These are phyloP conservation scores for Didymodactylos carnosus DNA, from an alignment of 2,888 invertebrate species.

Conservation along the genomic window DNA sequence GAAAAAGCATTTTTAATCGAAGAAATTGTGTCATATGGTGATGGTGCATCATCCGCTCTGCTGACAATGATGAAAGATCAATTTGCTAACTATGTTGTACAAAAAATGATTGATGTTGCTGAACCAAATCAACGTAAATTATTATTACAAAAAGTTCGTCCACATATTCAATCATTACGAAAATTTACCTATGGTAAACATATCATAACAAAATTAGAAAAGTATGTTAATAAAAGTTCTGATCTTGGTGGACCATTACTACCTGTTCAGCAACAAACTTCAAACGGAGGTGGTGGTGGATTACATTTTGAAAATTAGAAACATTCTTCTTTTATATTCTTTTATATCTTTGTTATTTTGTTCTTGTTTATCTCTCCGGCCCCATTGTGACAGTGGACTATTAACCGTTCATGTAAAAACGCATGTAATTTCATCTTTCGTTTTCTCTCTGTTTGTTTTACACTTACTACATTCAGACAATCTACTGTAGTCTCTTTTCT, in stretches of 20 bases:
- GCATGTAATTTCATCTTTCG: no score
- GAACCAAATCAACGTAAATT: slow-evolving; percentile 92
- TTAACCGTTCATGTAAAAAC: neutral
- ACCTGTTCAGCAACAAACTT: neutral
- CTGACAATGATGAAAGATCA: slow-evolving; percentile 78
- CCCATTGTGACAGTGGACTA: neutral
- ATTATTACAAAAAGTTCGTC: slow-evolving; percentile 84
- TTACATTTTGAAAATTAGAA: neutral
- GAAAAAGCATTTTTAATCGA: slow-evolving; percentile 86
- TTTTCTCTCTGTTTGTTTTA: no score
- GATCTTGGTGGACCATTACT: neutral
- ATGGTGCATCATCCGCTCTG: slow-evolving; percentile 25
- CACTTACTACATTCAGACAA: no score
- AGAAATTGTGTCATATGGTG: slow-evolving; percentile 52
- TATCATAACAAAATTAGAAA: slow-evolving; percentile 61
- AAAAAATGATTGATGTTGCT: slow-evolving; percentile 98
- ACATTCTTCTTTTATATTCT: neutral
- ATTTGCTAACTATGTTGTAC: slow-evolving; percentile 98
- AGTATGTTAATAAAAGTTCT: slow-evolving; percentile 4
- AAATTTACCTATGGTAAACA: slow-evolving; percentile 99
- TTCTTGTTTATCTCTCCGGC: neutral
- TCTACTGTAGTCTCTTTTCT: no score
- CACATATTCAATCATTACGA: slow-evolving; percentile 79
- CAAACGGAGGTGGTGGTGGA: neutral
- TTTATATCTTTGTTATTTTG: neutral